Base-by-base conservation (phyloP, 2,797 vertebrate species). In the Pseudochirops cupreus region DNA sequence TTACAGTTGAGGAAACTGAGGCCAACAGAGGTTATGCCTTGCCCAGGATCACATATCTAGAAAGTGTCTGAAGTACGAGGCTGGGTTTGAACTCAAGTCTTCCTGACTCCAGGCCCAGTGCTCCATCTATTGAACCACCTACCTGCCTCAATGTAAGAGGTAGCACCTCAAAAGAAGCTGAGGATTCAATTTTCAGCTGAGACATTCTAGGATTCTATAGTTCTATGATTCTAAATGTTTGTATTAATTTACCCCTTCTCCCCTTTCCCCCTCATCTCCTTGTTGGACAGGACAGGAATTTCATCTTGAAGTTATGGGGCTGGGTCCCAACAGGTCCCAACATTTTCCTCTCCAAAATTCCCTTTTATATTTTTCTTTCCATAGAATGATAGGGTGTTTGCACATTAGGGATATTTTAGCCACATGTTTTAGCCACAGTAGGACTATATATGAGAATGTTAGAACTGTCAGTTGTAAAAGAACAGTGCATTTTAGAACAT, bases 361-460 rank as follows among this genome's bases (percentile, higher is more conserved):
- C 39, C 74, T 87, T 50, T 50, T 87, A 87, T 50, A 6, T 82
- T 87, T 87, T 24, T 87, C 21, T 21, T 87, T 0, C 39, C 3
- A 24, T 92, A 95, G 97, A 93, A 97, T 92, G 93, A 90, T 14
- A 0, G 90, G 90, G 28, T 95, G 93, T 96, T 95, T 94, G 67
- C 90, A 90, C 95, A 29, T 90, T 94, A 96, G 96, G 18, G 0
- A 92, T 97, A 91, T 96, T 96, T 95, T 97, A 97, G 96, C 95
- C 96, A 94, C 97, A 74, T 57, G 0, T 29, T 62, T 95, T 94
- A n/a, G n/a, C n/a, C n/a, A 92, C 62, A 31, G 90, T 92, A 82
- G 26, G 87, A 67, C 53, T 89, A 93, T 39, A 57, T 97, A 97
- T 95, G 97, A 95, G 97, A 97, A 96, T 91, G 39, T 0, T 53